Conservation (phyloP, 2,797 vertebrate genomes). For the Tauraco hartlaubi region DNA sequence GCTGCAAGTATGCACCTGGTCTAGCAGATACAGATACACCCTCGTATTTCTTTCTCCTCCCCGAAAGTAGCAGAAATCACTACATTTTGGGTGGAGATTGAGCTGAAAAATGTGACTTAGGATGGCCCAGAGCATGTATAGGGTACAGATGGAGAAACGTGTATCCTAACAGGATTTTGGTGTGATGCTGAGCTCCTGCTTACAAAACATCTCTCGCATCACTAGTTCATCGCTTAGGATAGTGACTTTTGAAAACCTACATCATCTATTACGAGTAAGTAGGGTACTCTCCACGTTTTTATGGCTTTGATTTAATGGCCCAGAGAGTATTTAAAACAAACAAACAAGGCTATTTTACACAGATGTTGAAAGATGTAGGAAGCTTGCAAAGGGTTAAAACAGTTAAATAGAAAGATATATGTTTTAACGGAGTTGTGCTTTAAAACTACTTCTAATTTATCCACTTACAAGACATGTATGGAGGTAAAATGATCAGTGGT, state of each 20-base stretch:
- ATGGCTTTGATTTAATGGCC: slow-evolving; percentile 44
- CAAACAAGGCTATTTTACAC: slow-evolving; percentile 51
- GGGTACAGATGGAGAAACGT: not conserved
- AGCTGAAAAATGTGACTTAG: not conserved
- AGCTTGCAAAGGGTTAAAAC: slow-evolving; percentile 75
- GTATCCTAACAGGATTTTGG: not conserved
- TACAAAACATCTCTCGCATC: not conserved
- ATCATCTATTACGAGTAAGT: slow-evolving; percentile 44
- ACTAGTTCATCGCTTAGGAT: not conserved
- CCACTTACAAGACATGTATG: slow-evolving; percentile 85
- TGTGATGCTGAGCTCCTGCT: not conserved
- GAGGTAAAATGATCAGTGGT: slow-evolving; percentile 90
- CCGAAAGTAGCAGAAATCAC: not conserved
- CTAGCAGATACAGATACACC: not conserved
- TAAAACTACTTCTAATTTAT: slow-evolving; percentile 88
- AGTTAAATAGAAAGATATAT: slow-evolving; percentile 83
- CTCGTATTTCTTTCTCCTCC: not conserved
- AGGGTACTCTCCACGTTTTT: slow-evolving; percentile 43
- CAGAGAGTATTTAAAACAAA: slow-evolving; percentile 61
- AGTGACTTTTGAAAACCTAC: slow-evolving; percentile 46
- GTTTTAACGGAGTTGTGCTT: slow-evolving; percentile 85
- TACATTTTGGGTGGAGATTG: not conserved
- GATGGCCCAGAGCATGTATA: not conserved
- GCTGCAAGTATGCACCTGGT: not conserved
- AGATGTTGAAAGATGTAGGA: slow-evolving; percentile 53